A percentile compares a stretch with the other conserved stretches of the same genome.
Evolutionary conservation across 2,888 invertebrate genomes (phyloP).

Genomic region (Hypsopygia costalis): DNA sequence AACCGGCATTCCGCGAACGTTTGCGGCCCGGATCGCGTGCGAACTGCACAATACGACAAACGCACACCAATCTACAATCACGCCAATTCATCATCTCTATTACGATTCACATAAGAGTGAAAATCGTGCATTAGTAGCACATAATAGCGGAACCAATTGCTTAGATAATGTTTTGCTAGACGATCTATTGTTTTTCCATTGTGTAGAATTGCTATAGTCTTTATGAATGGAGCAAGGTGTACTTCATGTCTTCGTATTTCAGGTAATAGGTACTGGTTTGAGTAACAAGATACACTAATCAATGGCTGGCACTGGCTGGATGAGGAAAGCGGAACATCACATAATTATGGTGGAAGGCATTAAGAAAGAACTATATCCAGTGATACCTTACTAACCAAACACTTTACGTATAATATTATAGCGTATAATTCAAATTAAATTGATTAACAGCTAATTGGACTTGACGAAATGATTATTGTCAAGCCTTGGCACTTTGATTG

Average conservation of each 20-base stretch:
- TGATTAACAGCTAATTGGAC: too few species aligned
- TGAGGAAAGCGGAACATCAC: too few species aligned
- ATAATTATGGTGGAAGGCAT: too few species aligned
- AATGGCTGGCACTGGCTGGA: too few species aligned
- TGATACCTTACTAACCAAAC: too few species aligned
- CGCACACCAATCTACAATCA: constrained; percentile 16
- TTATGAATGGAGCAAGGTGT: neutral
- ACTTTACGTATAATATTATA: too few species aligned
- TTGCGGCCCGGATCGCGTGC: constrained; percentile 51
- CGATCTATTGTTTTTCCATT: constrained; percentile 6
- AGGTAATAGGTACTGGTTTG: too few species aligned
- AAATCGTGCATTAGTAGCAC: neutral
- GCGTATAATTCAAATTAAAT: too few species aligned
- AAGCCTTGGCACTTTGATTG: too few species aligned
- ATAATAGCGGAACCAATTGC: neutral
- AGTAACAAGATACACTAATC: too few species aligned
- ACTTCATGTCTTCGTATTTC: neutral
- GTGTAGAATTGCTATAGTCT: neutral
- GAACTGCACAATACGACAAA: constrained; percentile 1
- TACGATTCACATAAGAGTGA: neutral
- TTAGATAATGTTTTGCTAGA: constrained; percentile 1
- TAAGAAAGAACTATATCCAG: too few species aligned
- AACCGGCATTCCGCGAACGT: constrained; percentile 55
- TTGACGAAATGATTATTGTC: too few species aligned
- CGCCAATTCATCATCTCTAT: neutral